phyloP scores from a whole-genome alignment of 2,888 invertebrate genomes.

The Boloria euphrosyne region DNA sequence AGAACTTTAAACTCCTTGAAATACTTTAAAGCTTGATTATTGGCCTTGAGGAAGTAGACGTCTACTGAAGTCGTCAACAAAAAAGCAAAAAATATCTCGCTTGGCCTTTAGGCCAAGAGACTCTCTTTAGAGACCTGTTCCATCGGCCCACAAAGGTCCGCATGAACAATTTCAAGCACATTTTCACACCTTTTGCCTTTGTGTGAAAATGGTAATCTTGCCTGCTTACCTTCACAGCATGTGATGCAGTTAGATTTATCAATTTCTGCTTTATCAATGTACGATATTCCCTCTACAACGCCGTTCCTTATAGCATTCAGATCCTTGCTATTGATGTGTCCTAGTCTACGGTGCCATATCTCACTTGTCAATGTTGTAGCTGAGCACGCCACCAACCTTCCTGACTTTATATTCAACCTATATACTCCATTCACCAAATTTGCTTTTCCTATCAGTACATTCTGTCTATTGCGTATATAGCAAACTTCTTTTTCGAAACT shows the following conservation, averaged over 20 bases:
- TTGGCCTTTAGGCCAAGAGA: too few species aligned
- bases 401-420: conserved; percentile 2
- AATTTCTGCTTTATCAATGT: conserved; percentile 32
- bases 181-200: conserved; percentile 22
- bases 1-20: conserved; percentile 34
- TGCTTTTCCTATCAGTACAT: conserved; percentile 13
- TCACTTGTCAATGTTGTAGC: conserved; percentile 14
- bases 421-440: conserved; percentile 14
- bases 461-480: neutral
- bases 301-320: conserved; percentile 40
- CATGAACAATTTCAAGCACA: conserved; percentile 31
- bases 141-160: conserved; percentile 36
- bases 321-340: conserved; percentile 16
- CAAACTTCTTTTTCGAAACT: too few species aligned
- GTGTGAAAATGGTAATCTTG: conserved; percentile 29
- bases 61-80: conserved; percentile 37
- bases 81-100: conserved; percentile 32
- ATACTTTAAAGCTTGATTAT: conserved; percentile 24
- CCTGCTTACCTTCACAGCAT: conserved; percentile 40
- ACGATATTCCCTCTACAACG: conserved; percentile 38
- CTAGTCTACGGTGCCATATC: neutral
- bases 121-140: conserved; percentile 27
- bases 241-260: conserved; percentile 32
- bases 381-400: conserved; percentile 1
- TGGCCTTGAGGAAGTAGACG: conserved; percentile 28